Evolutionary conservation across 2,797 vertebrate species (phyloP), one percentile per base, ranked within the genome.

Genomic region (Adelosebastes latens): DNA sequence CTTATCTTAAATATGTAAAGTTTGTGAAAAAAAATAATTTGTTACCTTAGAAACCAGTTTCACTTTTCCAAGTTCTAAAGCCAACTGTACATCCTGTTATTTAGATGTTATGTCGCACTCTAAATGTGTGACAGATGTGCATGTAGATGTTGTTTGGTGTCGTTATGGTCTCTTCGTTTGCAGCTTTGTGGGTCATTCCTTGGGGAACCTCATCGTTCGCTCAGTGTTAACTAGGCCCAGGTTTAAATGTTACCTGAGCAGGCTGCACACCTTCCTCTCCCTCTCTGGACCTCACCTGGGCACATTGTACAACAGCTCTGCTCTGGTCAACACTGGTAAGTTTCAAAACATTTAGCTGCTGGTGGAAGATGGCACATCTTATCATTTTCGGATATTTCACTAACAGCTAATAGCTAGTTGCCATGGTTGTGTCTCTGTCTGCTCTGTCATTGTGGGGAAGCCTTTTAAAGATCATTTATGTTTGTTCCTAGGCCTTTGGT

Each of bases 141-240:
- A 62, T 49, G 5, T 53, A 55, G 4, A 56, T 31, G 60, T 36
- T 20, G 25, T 60, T 49, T 66, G 16, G 16, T 70, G 20, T 52
- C 22, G 58, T 56, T 42, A 25, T 27, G 11, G 3, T 66, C 1
- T 65, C n/a, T 85, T 80, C 0, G 22, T 71, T 87, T 91, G 78
- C 94, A 99, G 98, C 92, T 99, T 99, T 95, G 98, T 99, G 85
- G 99, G 99, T 88, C 99, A 99, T 94, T 99, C 99, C 0, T 92
- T 99, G 93, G 99, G 99, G 86, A 99, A 99, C 91, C 96, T 99
- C 93, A 99, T 99, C 75, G 98, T 99, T 81, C 98, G 99, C 87
- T 99, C 99, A 60, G 99, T 99, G 78, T 96, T 99, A 80, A 98
- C 97, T 60, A 96, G 98, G 84, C 97, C 97, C 80, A 96, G 98